phyloP scores from a whole-genome alignment of 2,888 invertebrate species.

The Pteria penguin region DNA sequence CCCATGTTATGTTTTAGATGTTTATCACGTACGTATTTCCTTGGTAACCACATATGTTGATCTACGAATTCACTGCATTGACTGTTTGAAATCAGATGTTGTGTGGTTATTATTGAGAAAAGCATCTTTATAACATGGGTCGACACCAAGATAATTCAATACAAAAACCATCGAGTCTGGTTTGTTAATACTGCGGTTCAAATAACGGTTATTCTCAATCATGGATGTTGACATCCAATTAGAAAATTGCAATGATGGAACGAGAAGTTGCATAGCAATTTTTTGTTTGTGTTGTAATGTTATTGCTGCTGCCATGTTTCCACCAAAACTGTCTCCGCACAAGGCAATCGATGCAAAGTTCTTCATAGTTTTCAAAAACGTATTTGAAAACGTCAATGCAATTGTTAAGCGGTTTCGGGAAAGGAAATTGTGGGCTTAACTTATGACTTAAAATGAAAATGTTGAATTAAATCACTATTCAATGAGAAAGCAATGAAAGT shows the following conservation, averaged over 20 bases:
- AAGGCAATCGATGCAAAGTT: constrained; percentile 63
- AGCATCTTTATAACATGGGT: constrained; percentile 38
- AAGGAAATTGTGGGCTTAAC: constrained; percentile 58
- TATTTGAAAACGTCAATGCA: constrained; percentile 60
- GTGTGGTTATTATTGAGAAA: constrained; percentile 61
- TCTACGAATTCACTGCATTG: constrained; percentile 46
- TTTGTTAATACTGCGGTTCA: constrained; percentile 54
- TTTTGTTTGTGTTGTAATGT: constrained; percentile 51
- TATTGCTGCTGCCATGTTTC: constrained; percentile 63
- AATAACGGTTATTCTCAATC: constrained; percentile 56
- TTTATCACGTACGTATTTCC: constrained; percentile 49
- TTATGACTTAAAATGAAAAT: too few relatives aligned
- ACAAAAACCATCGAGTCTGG: constrained; percentile 50
- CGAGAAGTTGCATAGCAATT: constrained; percentile 74
- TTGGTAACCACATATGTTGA: constrained; percentile 52
- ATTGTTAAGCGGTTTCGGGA: constrained; percentile 58
- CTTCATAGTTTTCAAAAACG: constrained; percentile 63
- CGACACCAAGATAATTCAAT: constrained; percentile 56
- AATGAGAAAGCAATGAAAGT: too few relatives aligned
- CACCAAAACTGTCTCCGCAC: constrained; percentile 65
- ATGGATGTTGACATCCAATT: constrained; percentile 56
- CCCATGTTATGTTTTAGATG: constrained; percentile 30
- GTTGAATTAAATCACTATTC: too few relatives aligned
- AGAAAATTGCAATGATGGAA: constrained; percentile 75
- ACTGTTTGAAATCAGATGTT: constrained; percentile 49